These are phyloP conservation scores for Chaenogobius annularis DNA, from an alignment of 2,113 vertebrate genomes.

Conservation along the genomic window DNA sequence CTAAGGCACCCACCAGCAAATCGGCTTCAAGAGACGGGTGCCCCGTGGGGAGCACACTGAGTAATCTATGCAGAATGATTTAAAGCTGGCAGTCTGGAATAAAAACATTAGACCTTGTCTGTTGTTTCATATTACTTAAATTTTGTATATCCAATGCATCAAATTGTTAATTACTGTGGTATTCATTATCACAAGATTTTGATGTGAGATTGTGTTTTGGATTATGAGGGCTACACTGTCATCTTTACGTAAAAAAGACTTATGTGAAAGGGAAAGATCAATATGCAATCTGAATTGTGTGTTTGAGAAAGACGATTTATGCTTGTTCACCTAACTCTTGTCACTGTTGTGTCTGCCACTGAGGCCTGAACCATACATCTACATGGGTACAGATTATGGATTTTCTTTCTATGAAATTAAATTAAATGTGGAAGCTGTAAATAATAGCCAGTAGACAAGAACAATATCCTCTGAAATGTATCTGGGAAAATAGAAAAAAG, in stretches of 20 bases:
- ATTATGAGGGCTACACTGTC: conserved; percentile 41
- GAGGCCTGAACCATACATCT: conserved; percentile 66
- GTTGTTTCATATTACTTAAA: conserved; percentile 18
- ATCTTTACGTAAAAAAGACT: conserved; percentile 18
- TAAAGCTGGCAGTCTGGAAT: conserved; percentile 16
- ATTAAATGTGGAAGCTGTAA: conserved; percentile 67
- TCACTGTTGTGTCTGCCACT: conserved; percentile 34
- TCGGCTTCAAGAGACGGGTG: conserved; percentile 43
- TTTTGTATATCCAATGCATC: neutral
- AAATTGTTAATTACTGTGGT: conserved; percentile 28
- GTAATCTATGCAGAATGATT: conserved; percentile 66
- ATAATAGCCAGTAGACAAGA: conserved; percentile 57
- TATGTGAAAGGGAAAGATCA: conserved; percentile 42
- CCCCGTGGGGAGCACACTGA: conserved; percentile 49
- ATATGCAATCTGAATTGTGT: conserved; percentile 71
- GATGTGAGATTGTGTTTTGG: conserved; percentile 37
- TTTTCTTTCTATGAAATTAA: conserved; percentile 75
- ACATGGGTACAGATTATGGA: conserved; percentile 55
- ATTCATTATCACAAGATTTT: conserved; percentile 24
- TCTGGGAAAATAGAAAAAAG: conserved; percentile 61
- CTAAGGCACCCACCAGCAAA: conserved; percentile 65
- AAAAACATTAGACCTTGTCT: conserved; percentile 24
- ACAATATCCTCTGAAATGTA: conserved; percentile 66
- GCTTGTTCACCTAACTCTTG: conserved; percentile 25
- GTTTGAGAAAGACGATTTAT: conserved; percentile 50